These are phyloP conservation scores for Trichechus manatus DNA, from an alignment of 2,113 vertebrate species.

Conservation along the genomic window DNA sequence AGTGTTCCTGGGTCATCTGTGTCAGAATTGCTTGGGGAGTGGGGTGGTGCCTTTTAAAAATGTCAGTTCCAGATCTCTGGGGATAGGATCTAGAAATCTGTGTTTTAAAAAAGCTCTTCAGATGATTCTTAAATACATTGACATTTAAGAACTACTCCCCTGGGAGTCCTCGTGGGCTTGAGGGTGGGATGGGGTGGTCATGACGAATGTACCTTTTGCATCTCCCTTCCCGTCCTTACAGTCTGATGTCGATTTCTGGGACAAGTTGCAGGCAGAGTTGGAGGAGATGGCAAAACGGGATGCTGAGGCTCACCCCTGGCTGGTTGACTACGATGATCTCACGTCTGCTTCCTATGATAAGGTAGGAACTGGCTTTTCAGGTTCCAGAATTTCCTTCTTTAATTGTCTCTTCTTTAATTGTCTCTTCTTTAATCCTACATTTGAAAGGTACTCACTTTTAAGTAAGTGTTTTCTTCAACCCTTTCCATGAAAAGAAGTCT, in stretches of 20 bases:
- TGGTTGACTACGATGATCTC: slow-evolving; percentile 97
- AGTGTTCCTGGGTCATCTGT: background rate
- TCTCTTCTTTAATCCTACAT: background rate
- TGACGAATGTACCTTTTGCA: background rate
- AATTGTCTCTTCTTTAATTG: background rate
- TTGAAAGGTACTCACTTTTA: background rate
- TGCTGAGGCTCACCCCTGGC: slow-evolving; percentile 97
- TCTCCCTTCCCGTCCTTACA: slow-evolving; percentile 82
- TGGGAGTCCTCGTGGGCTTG: background rate
- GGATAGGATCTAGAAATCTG: background rate
- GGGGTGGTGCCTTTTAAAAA: background rate
- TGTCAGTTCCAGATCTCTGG: background rate
- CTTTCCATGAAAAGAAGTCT: background rate
- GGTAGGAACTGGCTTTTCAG: slow-evolving; percentile 85
- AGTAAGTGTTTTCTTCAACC: background rate
- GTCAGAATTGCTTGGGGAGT: background rate
- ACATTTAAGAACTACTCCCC: background rate
- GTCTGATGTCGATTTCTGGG: slow-evolving; percentile 99
- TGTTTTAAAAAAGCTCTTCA: background rate
- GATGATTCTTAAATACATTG: background rate
- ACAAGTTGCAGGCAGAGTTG: slow-evolving; percentile 99
- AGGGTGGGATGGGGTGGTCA: background rate
- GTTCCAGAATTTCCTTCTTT: background rate
- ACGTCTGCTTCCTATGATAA: slow-evolving; percentile 95
- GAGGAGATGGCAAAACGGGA: slow-evolving; percentile 99